These are phyloP conservation scores for Ctenicera cuprea DNA, from an alignment of 2,888 invertebrate genomes.

Conservation along the genomic window DNA sequence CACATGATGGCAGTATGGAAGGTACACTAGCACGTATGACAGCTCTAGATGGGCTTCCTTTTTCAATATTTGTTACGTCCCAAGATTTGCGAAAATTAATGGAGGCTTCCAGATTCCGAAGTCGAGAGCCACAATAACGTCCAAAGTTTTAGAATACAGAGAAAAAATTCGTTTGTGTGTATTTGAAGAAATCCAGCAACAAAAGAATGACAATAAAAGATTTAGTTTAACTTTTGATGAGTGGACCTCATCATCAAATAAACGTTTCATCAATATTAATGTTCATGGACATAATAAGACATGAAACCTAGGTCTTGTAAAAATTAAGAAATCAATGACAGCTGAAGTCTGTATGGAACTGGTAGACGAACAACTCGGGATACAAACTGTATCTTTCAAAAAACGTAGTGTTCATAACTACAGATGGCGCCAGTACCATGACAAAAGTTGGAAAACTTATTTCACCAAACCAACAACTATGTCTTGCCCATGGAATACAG, in stretches of 20 bases:
- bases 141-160: no score
- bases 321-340: constrained; percentile 1
- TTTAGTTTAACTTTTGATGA: neutral
- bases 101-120: no score
- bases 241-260: neutral
- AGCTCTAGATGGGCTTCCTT: neutral
- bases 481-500: constrained; percentile 46
- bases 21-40: neutral
- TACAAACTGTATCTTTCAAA: neutral
- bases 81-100: neutral
- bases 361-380: neutral
- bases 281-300: neutral
- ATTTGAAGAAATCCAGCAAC: neutral
- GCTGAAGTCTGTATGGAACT: neutral
- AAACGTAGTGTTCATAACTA: constrained; percentile 31
- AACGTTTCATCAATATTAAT: neutral
- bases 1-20: neutral
- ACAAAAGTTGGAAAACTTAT: constrained; percentile 42
- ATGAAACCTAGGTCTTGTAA: neutral
- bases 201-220: constrained; percentile 1
- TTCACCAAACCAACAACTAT: constrained; percentile 40
- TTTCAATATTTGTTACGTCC: constrained; percentile 5
- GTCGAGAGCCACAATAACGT: no score
- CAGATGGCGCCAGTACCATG: constrained; percentile 43
- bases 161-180: no score